These are phyloP conservation scores for Callorhinus ursinus DNA, from an alignment of 2,113 vertebrate genomes.

Conservation along the genomic window DNA sequence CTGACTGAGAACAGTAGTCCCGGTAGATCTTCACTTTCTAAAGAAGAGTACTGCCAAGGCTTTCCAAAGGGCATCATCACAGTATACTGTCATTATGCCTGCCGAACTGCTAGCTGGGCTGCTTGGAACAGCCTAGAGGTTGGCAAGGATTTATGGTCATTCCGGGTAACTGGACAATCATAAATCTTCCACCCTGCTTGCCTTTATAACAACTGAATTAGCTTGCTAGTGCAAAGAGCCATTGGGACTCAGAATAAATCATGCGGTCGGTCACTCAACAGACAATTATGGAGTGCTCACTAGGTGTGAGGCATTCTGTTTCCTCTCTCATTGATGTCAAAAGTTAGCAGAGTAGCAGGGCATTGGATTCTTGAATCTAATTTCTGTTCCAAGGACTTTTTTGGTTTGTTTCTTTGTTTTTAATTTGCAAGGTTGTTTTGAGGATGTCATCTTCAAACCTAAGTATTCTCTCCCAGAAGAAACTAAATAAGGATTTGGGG, in stretches of 20 bases:
- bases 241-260: not conserved
- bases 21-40: not conserved
- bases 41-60: not conserved
- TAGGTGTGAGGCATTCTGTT: not conserved
- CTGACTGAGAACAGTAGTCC: not conserved
- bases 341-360: slow-evolving; percentile 11
- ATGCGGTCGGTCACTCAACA: not conserved
- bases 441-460: not conserved
- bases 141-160: slow-evolving; percentile 4
- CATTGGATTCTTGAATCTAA: not conserved
- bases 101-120: not conserved
- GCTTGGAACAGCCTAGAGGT: not conserved
- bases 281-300: not conserved
- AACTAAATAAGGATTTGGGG: not conserved
- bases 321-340: not conserved
- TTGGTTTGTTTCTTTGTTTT: not conserved
- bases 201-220: not conserved
- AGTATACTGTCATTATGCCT: not conserved
- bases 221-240: not conserved
- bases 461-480: not conserved
- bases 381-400: not conserved
- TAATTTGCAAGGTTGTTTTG: not conserved
- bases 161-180: not conserved
- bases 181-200: slow-evolving; percentile 26
- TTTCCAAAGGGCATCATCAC: not conserved